These are phyloP conservation scores for Gallinago paraguaiae DNA, from an alignment of 2,113 vertebrate genomes.

Conservation along the genomic window DNA sequence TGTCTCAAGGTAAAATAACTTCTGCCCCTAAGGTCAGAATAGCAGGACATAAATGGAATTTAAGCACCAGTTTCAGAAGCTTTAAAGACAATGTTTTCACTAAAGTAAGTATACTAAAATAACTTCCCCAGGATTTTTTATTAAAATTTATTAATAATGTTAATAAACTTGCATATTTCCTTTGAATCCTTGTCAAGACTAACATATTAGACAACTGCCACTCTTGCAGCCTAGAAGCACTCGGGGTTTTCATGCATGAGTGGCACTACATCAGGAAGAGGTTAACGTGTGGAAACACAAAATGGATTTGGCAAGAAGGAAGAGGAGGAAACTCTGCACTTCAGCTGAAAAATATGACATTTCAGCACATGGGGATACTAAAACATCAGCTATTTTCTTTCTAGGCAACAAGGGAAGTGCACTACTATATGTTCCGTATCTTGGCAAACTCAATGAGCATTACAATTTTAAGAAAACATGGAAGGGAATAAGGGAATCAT, in stretches of 20 bases:
- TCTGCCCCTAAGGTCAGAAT: neutral
- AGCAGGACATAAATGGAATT: neutral
- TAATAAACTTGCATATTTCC: neutral
- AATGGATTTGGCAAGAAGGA: constrained; percentile 17
- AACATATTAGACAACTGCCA: neutral
- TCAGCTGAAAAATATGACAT: neutral
- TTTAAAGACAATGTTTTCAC: neutral
- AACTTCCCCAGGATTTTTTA: neutral
- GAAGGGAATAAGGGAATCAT: neutral
- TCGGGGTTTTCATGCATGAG: neutral
- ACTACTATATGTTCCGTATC: neutral
- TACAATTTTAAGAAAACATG: neutral
- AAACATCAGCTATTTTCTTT: constrained; percentile 9
- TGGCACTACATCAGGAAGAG: constrained; percentile 17
- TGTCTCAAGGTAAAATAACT: neutral
- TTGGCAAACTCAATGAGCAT: neutral
- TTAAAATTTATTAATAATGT: neutral
- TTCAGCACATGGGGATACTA: neutral
- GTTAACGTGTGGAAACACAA: constrained; percentile 11
- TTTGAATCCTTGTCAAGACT: neutral
- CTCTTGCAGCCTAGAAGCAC: neutral
- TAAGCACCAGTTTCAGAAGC: neutral
- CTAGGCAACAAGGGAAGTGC: neutral
- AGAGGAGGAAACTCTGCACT: neutral
- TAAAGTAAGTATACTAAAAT: neutral